Base-by-base conservation (phyloP, 2,888 invertebrate genomes). In the Tiliacea citrago region DNA sequence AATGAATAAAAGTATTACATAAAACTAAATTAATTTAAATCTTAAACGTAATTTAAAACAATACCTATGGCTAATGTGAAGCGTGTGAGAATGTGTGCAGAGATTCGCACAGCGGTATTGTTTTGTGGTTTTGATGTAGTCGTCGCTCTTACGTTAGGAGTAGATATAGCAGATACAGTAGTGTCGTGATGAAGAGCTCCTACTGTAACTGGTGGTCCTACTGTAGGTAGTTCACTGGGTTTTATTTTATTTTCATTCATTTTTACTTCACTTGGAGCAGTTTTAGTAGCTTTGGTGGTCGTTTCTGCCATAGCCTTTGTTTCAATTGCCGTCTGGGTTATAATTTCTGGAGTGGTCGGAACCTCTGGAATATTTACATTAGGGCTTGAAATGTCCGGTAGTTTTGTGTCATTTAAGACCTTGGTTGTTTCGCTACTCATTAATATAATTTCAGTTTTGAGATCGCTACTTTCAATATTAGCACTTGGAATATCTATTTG, bases 151-250 rank as follows among this genome's bases (percentile, higher is more conserved):
- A 63, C 10, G 12, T 9, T 45, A 45, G 42, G 62, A 51, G 89
- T 89, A 29, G 29, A 29, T 74, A 79, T 81, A 5, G 89, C 89
- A 29, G 29, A 29, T 74, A 79, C 81, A 5, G 92, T 89, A 66
- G 87, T 92, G n/a, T 87, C 90, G 74, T 94, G 93, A 80, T 94
- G 95, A 12, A 94, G 81, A 12, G 94, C 92, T 85, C 93, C 94
- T 39, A 94, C 93, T 16, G 95, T 91, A 6, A 51, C 49, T 18
- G 66, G 4, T 51, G 10, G 35, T 84, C 93, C 93, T 39, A 94
- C 93, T 24, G 95, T 91, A 5, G 94, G 94, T 60, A 92, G 86
- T 67, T 91, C 91, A 77, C 63, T 88, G 8, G 68, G 68, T 70
- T 84, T 85, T 13, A 76, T 39, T 49, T 75, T 79, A 6, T 73